Conservation (phyloP, 2,113 vertebrate genomes). For the Campylomormyrus numenius region DNA sequence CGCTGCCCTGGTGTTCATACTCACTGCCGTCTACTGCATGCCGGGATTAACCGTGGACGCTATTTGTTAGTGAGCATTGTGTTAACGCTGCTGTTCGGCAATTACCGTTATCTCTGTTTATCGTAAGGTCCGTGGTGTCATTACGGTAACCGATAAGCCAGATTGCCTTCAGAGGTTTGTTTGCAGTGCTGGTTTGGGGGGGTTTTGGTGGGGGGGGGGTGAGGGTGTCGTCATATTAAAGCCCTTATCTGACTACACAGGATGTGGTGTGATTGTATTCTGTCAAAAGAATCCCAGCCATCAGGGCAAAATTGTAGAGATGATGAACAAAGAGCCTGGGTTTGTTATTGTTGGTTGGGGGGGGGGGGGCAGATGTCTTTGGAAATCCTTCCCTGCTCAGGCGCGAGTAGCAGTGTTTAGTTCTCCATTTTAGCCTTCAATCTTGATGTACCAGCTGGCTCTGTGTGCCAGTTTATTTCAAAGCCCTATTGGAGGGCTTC, state of each 20-base stretch:
- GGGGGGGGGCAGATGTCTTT: not conserved
- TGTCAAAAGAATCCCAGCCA: not conserved
- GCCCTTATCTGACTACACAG: conserved; percentile 1
- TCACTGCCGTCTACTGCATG: not conserved
- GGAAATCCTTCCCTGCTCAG: not conserved
- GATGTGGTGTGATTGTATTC: not conserved
- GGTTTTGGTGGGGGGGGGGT: not conserved
- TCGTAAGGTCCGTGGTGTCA: not conserved
- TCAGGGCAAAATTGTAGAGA: not conserved
- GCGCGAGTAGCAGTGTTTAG: not conserved
- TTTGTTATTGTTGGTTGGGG: not conserved
- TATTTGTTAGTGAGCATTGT: not conserved
- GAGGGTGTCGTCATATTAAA: not conserved
- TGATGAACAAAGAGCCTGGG: not conserved
- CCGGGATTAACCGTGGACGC: not conserved
- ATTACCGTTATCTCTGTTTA: not conserved
- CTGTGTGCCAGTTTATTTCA: not conserved
- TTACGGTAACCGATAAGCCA: not conserved
- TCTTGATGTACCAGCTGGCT: not conserved
- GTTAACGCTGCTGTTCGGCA: not conserved
- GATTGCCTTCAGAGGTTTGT: not conserved
- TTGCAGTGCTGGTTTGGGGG: not conserved
- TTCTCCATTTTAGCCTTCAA: not conserved
- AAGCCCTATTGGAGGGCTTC: not conserved
- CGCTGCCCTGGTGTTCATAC: not conserved